Conservation (phyloP, 2,113 vertebrate species). For the Dromas ardeola region DNA sequence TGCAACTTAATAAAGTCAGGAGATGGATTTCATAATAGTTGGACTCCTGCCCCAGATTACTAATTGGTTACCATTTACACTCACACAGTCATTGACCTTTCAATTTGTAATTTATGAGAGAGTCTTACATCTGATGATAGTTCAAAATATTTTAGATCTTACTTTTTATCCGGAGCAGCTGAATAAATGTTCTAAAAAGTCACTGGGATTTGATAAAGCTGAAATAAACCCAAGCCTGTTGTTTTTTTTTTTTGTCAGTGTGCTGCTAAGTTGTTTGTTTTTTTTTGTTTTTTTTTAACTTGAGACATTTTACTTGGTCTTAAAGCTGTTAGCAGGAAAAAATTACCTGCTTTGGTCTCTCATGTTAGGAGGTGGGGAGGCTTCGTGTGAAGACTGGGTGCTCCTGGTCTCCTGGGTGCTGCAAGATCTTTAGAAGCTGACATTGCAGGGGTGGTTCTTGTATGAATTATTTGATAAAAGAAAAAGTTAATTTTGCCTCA, state of each 20-base stretch:
- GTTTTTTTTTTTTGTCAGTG: neutral
- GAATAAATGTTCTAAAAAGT: constrained; percentile 56
- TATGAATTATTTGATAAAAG: neutral
- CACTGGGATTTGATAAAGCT: constrained; percentile 36
- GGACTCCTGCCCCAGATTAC: neutral
- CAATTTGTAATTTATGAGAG: constrained; percentile 43
- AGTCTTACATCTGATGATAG: constrained; percentile 23
- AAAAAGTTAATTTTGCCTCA: neutral
- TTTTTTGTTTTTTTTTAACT: neutral
- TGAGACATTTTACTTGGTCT: neutral
- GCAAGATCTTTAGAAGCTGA: neutral
- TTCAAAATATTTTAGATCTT: constrained; percentile 38
- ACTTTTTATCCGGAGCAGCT: constrained; percentile 57
- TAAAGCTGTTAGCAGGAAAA: neutral
- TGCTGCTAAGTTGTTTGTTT: neutral
- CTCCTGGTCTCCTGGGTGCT: neutral
- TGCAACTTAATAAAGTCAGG: neutral
- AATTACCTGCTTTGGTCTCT: neutral
- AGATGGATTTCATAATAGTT: constrained; percentile 3
- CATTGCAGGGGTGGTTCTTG: fast-evolving
- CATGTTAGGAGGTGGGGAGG: neutral
- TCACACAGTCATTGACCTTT: constrained; percentile 34
- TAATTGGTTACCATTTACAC: constrained; percentile 23
- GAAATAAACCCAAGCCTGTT: neutral
- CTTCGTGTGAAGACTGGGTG: neutral